Conservation (phyloP, 2,797 vertebrate species). For the Pangasius djambal region DNA sequence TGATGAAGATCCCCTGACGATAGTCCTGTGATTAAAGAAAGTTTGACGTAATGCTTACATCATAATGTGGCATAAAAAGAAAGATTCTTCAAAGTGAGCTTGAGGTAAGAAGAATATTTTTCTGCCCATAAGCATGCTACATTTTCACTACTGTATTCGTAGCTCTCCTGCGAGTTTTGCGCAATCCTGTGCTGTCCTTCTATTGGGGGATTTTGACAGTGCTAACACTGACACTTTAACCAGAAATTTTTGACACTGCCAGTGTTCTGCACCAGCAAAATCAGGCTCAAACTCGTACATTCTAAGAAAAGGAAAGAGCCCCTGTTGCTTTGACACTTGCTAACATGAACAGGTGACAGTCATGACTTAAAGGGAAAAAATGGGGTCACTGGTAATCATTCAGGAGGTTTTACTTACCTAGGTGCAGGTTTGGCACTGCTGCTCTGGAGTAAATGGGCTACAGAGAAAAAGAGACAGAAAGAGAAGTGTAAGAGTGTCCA, state of each 20-base stretch:
- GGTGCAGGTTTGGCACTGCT: slow-evolving; percentile 73
- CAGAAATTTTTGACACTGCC: neutral
- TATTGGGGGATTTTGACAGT: neutral
- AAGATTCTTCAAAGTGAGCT: neutral
- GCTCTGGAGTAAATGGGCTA: slow-evolving; percentile 91
- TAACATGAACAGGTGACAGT: neutral
- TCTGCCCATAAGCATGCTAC: neutral
- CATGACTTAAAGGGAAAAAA: neutral
- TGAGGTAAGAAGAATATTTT: neutral
- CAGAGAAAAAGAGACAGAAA: slow-evolving; percentile 57
- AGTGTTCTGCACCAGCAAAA: neutral
- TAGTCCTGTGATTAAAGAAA: neutral
- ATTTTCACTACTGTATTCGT: neutral
- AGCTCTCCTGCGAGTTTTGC: neutral
- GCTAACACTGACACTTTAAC: neutral
- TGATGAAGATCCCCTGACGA: neutral
- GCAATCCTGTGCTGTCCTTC: neutral
- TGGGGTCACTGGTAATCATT: no score
- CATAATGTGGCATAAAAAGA: neutral
- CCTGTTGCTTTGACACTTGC: neutral
- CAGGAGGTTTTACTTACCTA: slow-evolving; percentile 74
- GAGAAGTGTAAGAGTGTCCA: neutral
- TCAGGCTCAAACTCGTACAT: neutral
- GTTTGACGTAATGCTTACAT: no score
- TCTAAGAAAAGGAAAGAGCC: neutral